Percentiles rank a stretch among this genome's conserved stretches.
Evolutionary conservation across 1,140 invertebrate genomes (phyloP).

Genomic region (Formica exsecta): DNA sequence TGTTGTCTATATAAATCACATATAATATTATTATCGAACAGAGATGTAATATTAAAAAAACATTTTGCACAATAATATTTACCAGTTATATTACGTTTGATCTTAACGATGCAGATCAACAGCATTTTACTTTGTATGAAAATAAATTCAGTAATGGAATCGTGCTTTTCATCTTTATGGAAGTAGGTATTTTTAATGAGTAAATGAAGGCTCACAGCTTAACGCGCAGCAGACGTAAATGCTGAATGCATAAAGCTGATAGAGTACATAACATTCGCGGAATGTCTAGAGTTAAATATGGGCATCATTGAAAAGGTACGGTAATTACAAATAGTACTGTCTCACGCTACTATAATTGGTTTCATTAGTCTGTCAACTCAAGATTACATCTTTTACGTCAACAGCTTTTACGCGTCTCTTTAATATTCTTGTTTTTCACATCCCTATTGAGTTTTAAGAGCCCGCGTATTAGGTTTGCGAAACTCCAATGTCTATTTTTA

Average conservation of each 20-base stretch:
- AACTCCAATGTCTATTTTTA: background rate
- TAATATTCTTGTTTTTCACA: background rate
- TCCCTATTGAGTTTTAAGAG: background rate
- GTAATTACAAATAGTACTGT: background rate
- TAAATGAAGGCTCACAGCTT: background rate
- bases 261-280: background rate
- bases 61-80: background rate
- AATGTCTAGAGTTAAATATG: slow-evolving; percentile 14
- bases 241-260: background rate
- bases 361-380: background rate
- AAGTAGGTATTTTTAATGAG: background rate
- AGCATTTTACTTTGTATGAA: background rate
- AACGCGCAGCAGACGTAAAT: background rate
- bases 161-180: background rate
- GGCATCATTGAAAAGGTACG: background rate
- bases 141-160: background rate
- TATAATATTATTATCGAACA: slow-evolving; percentile 6
- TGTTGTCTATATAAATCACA: slow-evolving; percentile 16
- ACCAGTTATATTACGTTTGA: background rate
- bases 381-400: slow-evolving; percentile 3
- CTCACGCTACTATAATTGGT: background rate
- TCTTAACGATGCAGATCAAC: background rate
- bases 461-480: background rate
- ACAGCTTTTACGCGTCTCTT: background rate
- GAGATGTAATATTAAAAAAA: background rate